A percentile compares a stretch with the other conserved stretches of the same genome.
phyloP scores from a whole-genome alignment of 2,113 vertebrate species.

The Ameiurus melas region DNA sequence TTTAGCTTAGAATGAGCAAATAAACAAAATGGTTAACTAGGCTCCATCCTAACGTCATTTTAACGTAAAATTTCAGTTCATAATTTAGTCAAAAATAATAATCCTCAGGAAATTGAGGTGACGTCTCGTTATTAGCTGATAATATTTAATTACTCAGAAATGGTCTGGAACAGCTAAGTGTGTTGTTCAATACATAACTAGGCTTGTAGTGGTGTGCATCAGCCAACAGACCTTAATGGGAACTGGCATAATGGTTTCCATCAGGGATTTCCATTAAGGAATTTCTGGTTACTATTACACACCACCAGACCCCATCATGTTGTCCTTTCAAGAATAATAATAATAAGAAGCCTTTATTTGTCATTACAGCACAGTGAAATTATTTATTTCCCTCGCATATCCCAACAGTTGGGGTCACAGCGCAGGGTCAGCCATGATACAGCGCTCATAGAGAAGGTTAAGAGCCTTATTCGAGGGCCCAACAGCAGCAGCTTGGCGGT shows the following conservation, averaged over 20 bases:
- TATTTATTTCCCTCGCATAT: too few relatives aligned
- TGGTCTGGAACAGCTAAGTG: background rate
- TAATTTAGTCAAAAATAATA: background rate
- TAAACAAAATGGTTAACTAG: background rate
- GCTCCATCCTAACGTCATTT: background rate
- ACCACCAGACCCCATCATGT: background rate
- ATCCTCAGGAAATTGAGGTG: background rate
- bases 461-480: too few relatives aligned
- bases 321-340: background rate
- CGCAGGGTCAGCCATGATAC: too few relatives aligned
- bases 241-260: background rate
- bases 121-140: background rate
- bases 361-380: too few relatives aligned
- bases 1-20: background rate
- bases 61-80: background rate
- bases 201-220: background rate
- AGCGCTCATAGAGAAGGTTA: too few relatives aligned
- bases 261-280: background rate
- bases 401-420: too few relatives aligned
- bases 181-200: background rate
- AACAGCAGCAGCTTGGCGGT: too few relatives aligned
- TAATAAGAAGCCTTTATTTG: too few relatives aligned
- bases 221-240: background rate
- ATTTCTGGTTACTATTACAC: background rate
- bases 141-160: background rate